Evolutionary conservation across 2,113 vertebrate genomes (phyloP), one percentile per base, ranked within the genome.

Genomic region (Melanotaenia duboulayi): DNA sequence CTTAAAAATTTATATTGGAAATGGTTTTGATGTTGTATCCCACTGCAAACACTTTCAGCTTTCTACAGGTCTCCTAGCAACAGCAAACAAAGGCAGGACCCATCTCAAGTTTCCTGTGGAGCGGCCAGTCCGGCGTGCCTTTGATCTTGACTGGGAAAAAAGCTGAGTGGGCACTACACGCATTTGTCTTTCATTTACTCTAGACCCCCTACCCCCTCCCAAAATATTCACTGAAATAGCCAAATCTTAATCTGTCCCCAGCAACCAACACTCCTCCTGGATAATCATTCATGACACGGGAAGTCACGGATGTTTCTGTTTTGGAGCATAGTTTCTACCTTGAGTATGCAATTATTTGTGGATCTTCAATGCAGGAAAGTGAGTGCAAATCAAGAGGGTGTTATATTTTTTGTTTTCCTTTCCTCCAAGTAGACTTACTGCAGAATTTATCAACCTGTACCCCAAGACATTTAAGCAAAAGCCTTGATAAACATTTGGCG

Each of bases 101-200:
- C 92, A 94, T 94, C 93, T 93, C 92, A 94, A 95, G 94, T 94
- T 95, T 95, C 94, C 94, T 65, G 94, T 93, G 92, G 93, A 91
- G 94, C 91, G 92, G 90, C 94, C 89, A 83, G 94, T 91, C 92
- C 91, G 74, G 83, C 90, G 70, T 71, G 91, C 72, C 94, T 95
- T 95, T 95, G 93, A 95, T 95, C 94, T 94, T 92, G 91, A 94
- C 94, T 92, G 93, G 93, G 93, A 93, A 94, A 94, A 94, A 93
- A 94, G 93, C 93, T 94, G 93, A 94, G 92, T 94, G 94, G 93
- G 94, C 94, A 94, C 90, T 93, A 93, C 91, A 92, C 88, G 83
- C 94, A 93, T 94, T 94, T 94, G 92, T 91, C 91, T 95, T 94
- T 94, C 91, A 92, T 94, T 94, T 92, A 90, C 88, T 91, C 83